Evolutionary conservation across 2,113 vertebrate species (phyloP), one percentile per base, ranked within the genome.

Genomic region (Centropristis striata): DNA sequence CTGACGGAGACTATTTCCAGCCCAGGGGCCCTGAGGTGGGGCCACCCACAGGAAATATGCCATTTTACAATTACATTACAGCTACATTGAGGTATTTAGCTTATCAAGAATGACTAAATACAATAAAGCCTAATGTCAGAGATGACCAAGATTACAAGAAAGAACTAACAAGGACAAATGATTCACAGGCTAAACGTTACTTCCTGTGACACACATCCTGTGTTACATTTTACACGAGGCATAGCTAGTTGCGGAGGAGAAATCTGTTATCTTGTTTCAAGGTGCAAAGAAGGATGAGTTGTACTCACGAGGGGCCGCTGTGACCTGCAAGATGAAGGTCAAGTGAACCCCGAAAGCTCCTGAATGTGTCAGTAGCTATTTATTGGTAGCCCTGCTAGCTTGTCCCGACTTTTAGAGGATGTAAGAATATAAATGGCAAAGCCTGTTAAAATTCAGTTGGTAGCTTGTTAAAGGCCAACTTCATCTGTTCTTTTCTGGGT

Each of bases 1-100:
- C 81, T 86, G 64, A 69, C 21, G 60, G 76, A 82, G 77, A 74
- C 78, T 68, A 80, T 88, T 88, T 92, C 87, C 82, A 90, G 59
- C 81, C 74, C 80, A 59, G 47, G 59, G 78, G 63, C 76, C 44
- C 49, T 21, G 20, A 80, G 57, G 71, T 59, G 81, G 71, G 39
- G 39, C 58, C 55, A 20, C 71, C 21, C 42, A 54, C 39, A 63
- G 85, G 73, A 85, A 85, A 84, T 47, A 27, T 76, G 69, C 71
- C 75, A 69, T 84, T 87, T 82, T 65, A 47, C 44, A 67, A 28
- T 78, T 49, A 82, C 44, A 68, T 86, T 65, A 75, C 58, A 44
- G 64, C 8, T 37, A 67, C 27, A 46, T 25, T 53, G 27, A 82
- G 14, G 67, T 75, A 84, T 84, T 81, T 49, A 75, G 25, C 51